Evolutionary conservation across 2,797 vertebrate genomes (phyloP), one percentile per base, ranked within the genome.

Genomic region (Lacerta viridis): DNA sequence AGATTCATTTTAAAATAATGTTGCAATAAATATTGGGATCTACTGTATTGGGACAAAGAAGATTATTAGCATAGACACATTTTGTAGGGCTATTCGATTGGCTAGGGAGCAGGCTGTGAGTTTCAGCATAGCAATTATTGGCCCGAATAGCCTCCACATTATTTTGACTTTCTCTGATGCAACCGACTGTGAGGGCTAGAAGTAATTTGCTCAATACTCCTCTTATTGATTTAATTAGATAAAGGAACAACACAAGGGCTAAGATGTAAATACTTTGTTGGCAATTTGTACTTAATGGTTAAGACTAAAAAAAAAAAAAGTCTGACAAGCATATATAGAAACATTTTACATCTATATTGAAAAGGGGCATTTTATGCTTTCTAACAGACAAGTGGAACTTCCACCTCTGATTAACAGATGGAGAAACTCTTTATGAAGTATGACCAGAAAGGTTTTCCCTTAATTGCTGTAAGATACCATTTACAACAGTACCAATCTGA

Each of bases 21-120:
- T 79, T 79, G 13, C 29, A 79, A 79, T 15, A 79, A 79, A 79
- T 55, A 55, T 55, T 55, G 46, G 27, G 29, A 80, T 80, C 78
- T 20, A 50, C 15, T 36, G 46, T 15, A 59, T 6, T 33, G 43
- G 29, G 46, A 55, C 3, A n/a, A 79, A 15, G 46, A 80, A 59
- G 29, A 55, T 33, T 80, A 80, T 33, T 18, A 59, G 50, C n/a
- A 59, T 7, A 59, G 18, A 74, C n/a, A 33, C 78, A 80, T 80
- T 80, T 59, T 80, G 78, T 33, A 36, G 4, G n/a, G 50, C 7
- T 59, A 33, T 79, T 27, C 36, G 29, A 72, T 33, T 79, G 46
- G 27, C 46, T n/a, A 20, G 7, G 77, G 27, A 79, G 15, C 25
- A 50, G 29, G 61, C 5, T 64, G 61, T 23, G 18, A 64, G 61